Evolutionary conservation across 2,797 vertebrate species (phyloP), one percentile per base, ranked within the genome.

Genomic region (Acestrorhynchus altus): DNA sequence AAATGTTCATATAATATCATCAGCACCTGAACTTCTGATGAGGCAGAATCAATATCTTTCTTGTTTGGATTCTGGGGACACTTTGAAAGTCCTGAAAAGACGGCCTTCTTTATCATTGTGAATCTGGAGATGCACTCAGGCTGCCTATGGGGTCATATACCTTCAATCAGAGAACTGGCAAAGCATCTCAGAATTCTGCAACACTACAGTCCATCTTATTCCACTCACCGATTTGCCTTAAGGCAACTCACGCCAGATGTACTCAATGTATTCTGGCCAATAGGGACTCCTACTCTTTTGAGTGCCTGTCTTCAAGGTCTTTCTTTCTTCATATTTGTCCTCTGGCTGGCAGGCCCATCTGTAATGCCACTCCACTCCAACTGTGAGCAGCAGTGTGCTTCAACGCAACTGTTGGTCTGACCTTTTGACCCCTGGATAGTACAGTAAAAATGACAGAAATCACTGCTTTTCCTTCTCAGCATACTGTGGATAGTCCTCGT

Each of bases 311-410:
- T 31, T 46, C 49, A 66, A 54, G 39, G 65, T 76, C 49, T 57
- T 46, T 56, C 67, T 57, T 65, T 31, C 54, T 61, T 24, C 28
- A 11, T 40, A 42, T 64, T 64, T 22, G 60, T 68, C 66, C 66
- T 68, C 66, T 35, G 24, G 24, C 47, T 68, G 66, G 26, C 66
- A 68, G 47, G 28, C 13, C 44, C 65, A 44, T 65, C 60, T 44
- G 26, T n/a, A 59, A 59, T 59, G 26, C 26, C 57, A 60, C 57
- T n/a, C 52, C 24, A 2, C 20, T 64, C 65, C 7, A 8, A 4
- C 35, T 47, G 20, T 22, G 42, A 20, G 47, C n/a, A 10, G 1
- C 9, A 10, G 15, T 35, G 11, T 18, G 11, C 42, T 8, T 35
- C 28, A 28, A 18, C 35, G 6, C 40, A 65, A 10, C 60, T 44